Base-by-base conservation (phyloP, 35 echinoderm and acorn worm species). In the Eucidaris tribuloides region DNA sequence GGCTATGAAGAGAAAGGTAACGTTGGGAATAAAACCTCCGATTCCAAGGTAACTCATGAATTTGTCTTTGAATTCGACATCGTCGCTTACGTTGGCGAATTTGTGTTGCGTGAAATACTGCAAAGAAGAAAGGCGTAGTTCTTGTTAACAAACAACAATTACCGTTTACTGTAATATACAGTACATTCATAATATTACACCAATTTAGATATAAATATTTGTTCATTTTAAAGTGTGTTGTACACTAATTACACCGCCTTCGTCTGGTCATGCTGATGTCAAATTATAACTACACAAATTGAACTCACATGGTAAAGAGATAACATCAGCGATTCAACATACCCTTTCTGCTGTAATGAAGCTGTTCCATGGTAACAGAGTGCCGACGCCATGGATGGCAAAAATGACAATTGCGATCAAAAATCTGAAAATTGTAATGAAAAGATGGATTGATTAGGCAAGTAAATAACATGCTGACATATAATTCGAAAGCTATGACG, bases 91-190 rank as follows among this genome's bases (percentile, higher is more conserved):
- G 70, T 97, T 97, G 27, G 85, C 94, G 84, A 97, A 97, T 79
- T 97, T 97, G 64, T 97, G 83, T 38, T 97, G 86, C 66, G 90
- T 97, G 50, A 97, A 97, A 84, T 97, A 97, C 94, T 97, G 79
- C 2, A 61, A 58, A 56, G 33, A 84, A 79, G 65, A 42, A 55
- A 63, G 66, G 52, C 42, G 23, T 19, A 45, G 30, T 82, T 62
- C 11, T 17, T 15, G 7, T 30, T n/a, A 40, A 23, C 19, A 19
- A 13, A 45, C 18, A 38, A 13, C 9, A 45, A 17, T 19, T 45
- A 19, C 19, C 46, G 19, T 49, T 19, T 19, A 20, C 20, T 19
- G 30, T 43, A 78, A 18, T 18, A 19, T 32, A 46, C 19, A 15
- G 20, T 43, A 22, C 9, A 20, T 46, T 17, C 17, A 9, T 19